Conservation (phyloP, 2,888 invertebrate species). For the Nomada flava region DNA sequence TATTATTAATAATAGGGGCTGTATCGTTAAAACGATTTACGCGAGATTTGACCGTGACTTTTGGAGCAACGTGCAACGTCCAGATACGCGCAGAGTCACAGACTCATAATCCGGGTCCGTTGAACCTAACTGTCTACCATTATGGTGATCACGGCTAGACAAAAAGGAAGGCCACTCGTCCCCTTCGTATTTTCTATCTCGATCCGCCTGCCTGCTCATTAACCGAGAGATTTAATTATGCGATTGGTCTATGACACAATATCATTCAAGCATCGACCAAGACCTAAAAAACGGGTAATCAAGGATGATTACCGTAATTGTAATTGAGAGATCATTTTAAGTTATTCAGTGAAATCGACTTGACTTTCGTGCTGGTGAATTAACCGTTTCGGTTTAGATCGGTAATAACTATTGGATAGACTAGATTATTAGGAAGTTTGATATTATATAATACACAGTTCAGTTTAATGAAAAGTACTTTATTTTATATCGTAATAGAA, state of each 20-base stretch:
- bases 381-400: background rate
- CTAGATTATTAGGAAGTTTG: too few species aligned
- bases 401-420: background rate
- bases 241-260: background rate
- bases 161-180: conserved; percentile 64
- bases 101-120: conserved; percentile 70
- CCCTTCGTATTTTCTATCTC: conserved; percentile 35
- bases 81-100: conserved; percentile 12
- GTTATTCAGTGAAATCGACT: background rate
- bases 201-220: conserved; percentile 34
- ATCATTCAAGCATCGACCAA: background rate
- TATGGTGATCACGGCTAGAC: conserved; percentile 69
- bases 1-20: too few species aligned
- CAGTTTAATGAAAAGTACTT: too few species aligned
- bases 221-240: conserved; percentile 54
- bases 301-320: background rate
- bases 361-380: background rate
- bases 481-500: too few species aligned
- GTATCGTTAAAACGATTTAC: background rate
- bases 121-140: conserved; percentile 80
- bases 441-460: too few species aligned
- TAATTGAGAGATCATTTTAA: background rate
- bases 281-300: background rate
- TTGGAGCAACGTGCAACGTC: conserved; percentile 1
- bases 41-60: conserved; percentile 13